These are phyloP conservation scores for Ageneiosus marmoratus DNA, from an alignment of 2,113 vertebrate genomes.

Conservation along the genomic window DNA sequence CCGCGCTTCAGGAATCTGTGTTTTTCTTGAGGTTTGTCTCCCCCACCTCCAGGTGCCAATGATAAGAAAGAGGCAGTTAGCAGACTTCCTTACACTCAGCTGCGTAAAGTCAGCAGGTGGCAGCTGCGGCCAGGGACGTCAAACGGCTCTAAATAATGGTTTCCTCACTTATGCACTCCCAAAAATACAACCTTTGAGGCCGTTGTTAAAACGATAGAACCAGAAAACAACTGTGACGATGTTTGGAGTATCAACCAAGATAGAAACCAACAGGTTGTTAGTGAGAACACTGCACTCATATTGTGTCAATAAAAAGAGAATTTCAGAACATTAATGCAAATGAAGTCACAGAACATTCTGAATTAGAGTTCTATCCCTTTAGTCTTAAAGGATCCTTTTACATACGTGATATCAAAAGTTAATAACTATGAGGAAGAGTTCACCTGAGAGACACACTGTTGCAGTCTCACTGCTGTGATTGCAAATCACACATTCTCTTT, in stretches of 20 bases:
- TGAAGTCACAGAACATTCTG: no score
- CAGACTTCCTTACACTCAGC: conserved; percentile 75
- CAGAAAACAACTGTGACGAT: background rate
- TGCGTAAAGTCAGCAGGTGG: conserved; percentile 69
- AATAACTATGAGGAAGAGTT: background rate
- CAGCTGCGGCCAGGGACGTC: conserved; percentile 59
- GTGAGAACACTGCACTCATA: background rate
- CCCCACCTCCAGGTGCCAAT: conserved; percentile 48
- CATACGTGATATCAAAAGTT: background rate
- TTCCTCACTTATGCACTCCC: conserved; percentile 40
- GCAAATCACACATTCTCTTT: background rate
- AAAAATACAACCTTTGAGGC: conserved; percentile 8
- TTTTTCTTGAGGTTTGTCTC: conserved; percentile 73
- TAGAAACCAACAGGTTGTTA: background rate
- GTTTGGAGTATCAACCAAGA: background rate
- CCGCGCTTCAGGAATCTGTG: conserved; percentile 64
- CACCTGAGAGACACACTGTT: background rate
- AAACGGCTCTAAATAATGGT: conserved; percentile 58
- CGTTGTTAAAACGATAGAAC: background rate
- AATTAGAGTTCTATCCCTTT: background rate
- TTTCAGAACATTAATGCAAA: background rate
- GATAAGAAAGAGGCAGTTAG: conserved; percentile 74
- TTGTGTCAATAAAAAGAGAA: background rate
- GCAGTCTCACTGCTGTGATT: background rate
- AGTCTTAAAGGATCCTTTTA: background rate